These are phyloP conservation scores for Melanotus villosus DNA, from an alignment of 2,888 invertebrate species.

Conservation along the genomic window DNA sequence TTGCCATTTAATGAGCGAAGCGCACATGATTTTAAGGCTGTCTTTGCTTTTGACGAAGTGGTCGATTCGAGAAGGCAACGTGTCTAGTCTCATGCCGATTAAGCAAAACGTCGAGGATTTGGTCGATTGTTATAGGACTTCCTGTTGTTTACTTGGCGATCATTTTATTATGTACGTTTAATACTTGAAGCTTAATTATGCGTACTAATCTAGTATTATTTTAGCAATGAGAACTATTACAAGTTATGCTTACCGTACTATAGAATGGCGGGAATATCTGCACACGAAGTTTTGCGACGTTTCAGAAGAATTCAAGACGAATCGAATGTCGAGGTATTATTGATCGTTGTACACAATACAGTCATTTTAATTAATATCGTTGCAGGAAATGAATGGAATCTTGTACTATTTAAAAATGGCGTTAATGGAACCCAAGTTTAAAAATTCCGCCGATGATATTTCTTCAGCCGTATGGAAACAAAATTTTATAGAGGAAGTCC, in stretches of 20 bases:
- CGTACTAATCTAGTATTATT: too few relatives aligned
- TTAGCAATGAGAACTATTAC: constrained; percentile 60
- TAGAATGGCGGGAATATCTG: constrained; percentile 70
- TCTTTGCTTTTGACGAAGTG: constrained; percentile 66
- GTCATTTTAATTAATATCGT: constrained; percentile 15
- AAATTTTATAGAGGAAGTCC: constrained; percentile 65
- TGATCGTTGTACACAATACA: not conserved
- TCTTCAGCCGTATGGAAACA: constrained; percentile 64
- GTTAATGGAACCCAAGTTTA: constrained; percentile 66
- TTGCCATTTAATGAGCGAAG: constrained; percentile 80
- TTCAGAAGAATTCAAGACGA: constrained; percentile 65
- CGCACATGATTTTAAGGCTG: constrained; percentile 77
- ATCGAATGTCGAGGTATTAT: constrained; percentile 60
- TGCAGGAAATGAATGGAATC: constrained; percentile 63
- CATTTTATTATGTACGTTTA: constrained; percentile 70
- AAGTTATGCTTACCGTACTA: constrained; percentile 71
- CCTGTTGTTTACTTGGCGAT: constrained; percentile 73
- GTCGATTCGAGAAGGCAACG: constrained; percentile 62
- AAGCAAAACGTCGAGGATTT: constrained; percentile 66
- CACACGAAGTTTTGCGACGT: constrained; percentile 69
- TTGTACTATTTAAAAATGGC: constrained; percentile 65
- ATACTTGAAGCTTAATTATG: too few relatives aligned
- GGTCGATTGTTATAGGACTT: constrained; percentile 68
- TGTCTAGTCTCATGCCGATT: constrained; percentile 56
- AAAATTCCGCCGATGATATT: constrained; percentile 68